Base-by-base conservation (phyloP, 2,888 invertebrate species). In the Diarsia mendica region DNA sequence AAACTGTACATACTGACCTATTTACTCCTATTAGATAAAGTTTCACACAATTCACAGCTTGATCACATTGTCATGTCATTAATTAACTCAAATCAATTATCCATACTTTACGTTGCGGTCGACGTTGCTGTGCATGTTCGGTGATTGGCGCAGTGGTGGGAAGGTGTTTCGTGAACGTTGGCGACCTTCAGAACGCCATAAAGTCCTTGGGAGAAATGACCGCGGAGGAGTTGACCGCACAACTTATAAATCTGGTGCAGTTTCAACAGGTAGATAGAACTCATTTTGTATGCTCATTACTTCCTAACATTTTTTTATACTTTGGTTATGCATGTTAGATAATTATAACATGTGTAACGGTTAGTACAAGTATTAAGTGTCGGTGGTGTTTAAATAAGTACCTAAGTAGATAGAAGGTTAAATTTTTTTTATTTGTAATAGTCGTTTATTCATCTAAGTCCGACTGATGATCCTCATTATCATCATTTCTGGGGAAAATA, bases 161-260 rank as follows among this genome's bases (percentile, higher is more conserved):
- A 51, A 92, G 96, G 86, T 96, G 96, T 92, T 91, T 96, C 87
- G 89, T 92, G 84, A 90, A 94, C 90, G 90, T 92, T 84, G 75
- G 89, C 89, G 44, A 73, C 91, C 79, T 92, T 58, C 79, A 83
- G n/a, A 82, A 89, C 11, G 80, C 89, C 71, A 84, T 84, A 23
- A 72, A 84, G 28, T 49, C 53, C 20, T n/a, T 77, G 75, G 44
- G 15, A 5, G 79, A 83, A 46, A 76, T 89, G 72, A 85, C 84
- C 39, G 87, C 84, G 70, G 87, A 89, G 55, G 88, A 93, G 88
- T 90, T 93, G 88, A 85, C 90, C 70, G 85, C 91, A 78, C 87
- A 94, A 85, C 79, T 95, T 44, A 69, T 88, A 85, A 87, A 93
- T 78, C 89, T 94, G 88, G 85, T 95, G 87, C 87, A 90, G 79